phyloP scores from a whole-genome alignment of 2,888 invertebrate species.

The Chrysolina oricalcia region DNA sequence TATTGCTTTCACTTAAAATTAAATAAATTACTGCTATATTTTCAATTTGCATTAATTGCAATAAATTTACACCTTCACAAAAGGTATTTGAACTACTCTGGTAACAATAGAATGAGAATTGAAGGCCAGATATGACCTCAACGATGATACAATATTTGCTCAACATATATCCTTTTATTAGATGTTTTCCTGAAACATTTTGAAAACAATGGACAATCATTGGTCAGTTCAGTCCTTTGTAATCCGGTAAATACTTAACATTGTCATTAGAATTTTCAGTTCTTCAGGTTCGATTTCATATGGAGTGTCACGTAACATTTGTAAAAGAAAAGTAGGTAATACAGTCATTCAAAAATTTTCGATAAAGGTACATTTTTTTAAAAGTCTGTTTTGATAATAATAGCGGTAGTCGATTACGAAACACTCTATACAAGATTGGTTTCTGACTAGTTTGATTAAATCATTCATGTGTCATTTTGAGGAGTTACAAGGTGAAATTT shows the following conservation, averaged over 20 bases:
- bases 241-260: slow-evolving; percentile 2
- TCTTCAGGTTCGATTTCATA: not conserved
- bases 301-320: not conserved
- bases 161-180: no score
- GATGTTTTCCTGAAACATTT: no score
- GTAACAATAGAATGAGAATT: slow-evolving; percentile 33
- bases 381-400: no score
- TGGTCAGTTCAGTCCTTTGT: no score
- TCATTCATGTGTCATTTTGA: no score
- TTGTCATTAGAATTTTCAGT: slow-evolving; percentile 3
- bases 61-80: slow-evolving; percentile 44
- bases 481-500: no score
- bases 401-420: no score
- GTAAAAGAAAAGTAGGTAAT: not conserved
- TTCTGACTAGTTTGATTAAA: no score
- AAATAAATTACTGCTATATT: slow-evolving; percentile 16
- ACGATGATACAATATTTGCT: not conserved
- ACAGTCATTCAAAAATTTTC: no score
- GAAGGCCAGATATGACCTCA: not conserved
- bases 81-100: slow-evolving; percentile 48
- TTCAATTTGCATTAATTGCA: slow-evolving; percentile 25
- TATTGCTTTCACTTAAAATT: not conserved
- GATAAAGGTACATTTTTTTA: no score
- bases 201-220: no score
- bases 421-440: no score